These are phyloP conservation scores for Pipistrellus pygmaeus DNA, from an alignment of 2,797 vertebrate genomes.

Conservation along the genomic window DNA sequence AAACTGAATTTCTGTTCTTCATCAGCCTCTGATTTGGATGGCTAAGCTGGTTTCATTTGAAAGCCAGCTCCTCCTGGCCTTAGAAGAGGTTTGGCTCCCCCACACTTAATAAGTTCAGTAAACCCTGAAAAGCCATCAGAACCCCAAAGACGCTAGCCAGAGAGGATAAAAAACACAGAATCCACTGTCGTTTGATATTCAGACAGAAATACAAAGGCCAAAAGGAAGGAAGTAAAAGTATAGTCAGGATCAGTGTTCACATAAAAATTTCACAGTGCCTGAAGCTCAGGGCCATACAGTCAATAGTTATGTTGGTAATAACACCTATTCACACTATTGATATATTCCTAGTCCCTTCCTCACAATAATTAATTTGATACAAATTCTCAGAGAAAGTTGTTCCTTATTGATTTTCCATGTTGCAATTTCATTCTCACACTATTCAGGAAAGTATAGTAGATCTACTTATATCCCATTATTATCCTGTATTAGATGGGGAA, in stretches of 20 bases:
- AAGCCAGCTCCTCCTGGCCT: constrained; percentile 30
- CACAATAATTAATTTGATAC: constrained; percentile 77
- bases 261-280: constrained; percentile 15
- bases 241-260: not conserved
- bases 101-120: not conserved
- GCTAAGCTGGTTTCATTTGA: not conserved
- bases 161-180: not conserved
- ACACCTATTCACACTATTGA: constrained; percentile 60
- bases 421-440: constrained; percentile 63
- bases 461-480: constrained; percentile 12
- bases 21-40: constrained; percentile 41
- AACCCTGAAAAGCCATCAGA: constrained; percentile 39
- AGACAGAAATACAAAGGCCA: constrained; percentile 38
- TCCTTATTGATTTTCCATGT: constrained; percentile 71
- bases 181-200: constrained; percentile 2
- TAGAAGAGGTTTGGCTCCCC: not conserved
- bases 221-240: constrained; percentile 34
- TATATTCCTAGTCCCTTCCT: constrained; percentile 51
- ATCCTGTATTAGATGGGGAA: constrained; percentile 56
- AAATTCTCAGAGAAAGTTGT: constrained; percentile 70
- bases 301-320: constrained; percentile 65
- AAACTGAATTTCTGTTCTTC: constrained; percentile 48
- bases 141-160: not conserved
- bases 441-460: constrained; percentile 29
- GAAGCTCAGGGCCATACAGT: not conserved